These are phyloP conservation scores for Elanoides forficatus DNA, from an alignment of 2,113 vertebrate genomes.

Conservation along the genomic window DNA sequence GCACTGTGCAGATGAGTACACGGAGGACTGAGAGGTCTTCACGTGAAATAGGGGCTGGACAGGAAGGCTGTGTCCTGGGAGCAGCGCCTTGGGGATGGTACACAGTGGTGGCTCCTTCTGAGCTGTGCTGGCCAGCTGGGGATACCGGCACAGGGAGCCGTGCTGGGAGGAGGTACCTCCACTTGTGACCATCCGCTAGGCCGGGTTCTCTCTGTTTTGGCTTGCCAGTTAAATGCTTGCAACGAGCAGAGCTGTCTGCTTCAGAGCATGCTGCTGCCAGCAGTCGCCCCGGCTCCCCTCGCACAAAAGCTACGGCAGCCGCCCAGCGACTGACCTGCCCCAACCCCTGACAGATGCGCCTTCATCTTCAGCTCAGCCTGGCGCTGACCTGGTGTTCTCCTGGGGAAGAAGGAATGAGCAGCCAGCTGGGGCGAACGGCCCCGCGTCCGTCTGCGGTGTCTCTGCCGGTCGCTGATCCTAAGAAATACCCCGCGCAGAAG, in stretches of 20 bases:
- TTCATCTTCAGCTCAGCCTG: neutral
- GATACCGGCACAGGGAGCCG: accelerated
- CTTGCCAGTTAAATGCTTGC: neutral
- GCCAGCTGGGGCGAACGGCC: neutral
- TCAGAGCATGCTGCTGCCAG: neutral
- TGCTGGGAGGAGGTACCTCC: neutral
- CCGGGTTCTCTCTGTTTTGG: neutral
- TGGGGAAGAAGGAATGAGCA: accelerated
- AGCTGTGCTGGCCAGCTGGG: neutral
- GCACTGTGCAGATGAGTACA: accelerated
- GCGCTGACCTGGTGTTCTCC: neutral
- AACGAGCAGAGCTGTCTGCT: neutral
- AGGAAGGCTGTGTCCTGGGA: neutral
- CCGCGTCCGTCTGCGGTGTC: accelerated
- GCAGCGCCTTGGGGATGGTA: accelerated
- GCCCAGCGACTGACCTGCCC: neutral
- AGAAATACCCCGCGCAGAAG: neutral
- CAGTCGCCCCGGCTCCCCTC: too few relatives aligned
- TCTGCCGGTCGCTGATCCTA: accelerated
- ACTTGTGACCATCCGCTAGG: accelerated
- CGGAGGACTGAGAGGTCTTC: neutral
- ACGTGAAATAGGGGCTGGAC: accelerated
- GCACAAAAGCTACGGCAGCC: neutral
- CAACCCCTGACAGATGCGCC: neutral
- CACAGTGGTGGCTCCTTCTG: accelerated